These are phyloP conservation scores for Ommatoiulus sabulosus DNA, from an alignment of 2,888 invertebrate species.

Conservation along the genomic window DNA sequence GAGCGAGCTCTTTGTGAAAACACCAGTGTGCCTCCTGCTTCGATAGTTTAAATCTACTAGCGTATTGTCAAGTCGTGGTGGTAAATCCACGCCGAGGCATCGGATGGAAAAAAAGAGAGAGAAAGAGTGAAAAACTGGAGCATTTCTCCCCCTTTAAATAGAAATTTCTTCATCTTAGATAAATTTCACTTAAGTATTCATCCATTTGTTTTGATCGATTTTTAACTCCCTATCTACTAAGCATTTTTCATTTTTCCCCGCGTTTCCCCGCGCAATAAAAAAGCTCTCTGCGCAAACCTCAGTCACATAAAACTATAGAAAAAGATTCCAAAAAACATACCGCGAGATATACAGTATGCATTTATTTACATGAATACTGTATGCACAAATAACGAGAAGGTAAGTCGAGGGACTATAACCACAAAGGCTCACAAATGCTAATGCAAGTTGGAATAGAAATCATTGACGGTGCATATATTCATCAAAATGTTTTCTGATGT, in stretches of 20 bases:
- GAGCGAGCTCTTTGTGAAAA: slow-evolving; percentile 17
- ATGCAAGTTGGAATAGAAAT: background rate
- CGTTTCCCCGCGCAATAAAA: slow-evolving; percentile 30
- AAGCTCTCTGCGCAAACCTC: slow-evolving; percentile 44
- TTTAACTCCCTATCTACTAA: slow-evolving; percentile 48
- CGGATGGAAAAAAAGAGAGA: background rate
- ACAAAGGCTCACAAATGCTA: background rate
- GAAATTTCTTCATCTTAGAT: slow-evolving; percentile 48
- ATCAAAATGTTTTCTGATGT: too few species aligned
- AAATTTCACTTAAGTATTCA: slow-evolving; percentile 48
- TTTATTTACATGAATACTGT: background rate
- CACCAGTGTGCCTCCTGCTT: background rate
- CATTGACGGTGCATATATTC: background rate
- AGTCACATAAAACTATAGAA: slow-evolving; percentile 38
- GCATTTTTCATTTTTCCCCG: slow-evolving; percentile 39
- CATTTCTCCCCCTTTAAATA: slow-evolving; percentile 44
- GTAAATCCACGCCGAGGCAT: background rate
- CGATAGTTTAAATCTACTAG: background rate
- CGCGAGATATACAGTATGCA: background rate
- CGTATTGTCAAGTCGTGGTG: background rate
- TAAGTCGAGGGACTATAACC: background rate
- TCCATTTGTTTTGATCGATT: slow-evolving; percentile 47
- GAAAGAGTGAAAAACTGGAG: slow-evolving; percentile 36
- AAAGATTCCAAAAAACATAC: slow-evolving; percentile 43
- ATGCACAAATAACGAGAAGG: background rate